Evolutionary conservation across 2,888 invertebrate species (phyloP).

Genomic region (Brenthis daphne): DNA sequence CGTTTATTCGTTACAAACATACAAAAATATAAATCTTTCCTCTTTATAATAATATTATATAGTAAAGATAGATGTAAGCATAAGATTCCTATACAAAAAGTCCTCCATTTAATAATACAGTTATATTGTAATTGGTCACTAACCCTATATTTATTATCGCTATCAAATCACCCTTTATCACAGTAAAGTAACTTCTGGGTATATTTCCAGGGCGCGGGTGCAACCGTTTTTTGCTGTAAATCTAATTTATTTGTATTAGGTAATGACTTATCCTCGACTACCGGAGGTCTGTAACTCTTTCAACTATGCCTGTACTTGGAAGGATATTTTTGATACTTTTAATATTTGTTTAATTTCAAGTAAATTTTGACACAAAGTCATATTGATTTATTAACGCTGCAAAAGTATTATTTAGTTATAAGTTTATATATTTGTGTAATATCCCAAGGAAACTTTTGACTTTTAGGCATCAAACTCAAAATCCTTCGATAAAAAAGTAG

Average conservation of each 20-base stretch:
- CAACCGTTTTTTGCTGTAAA: conserved; percentile 78
- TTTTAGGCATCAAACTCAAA: too few species aligned
- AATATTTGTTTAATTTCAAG: not conserved
- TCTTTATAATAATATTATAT: too few species aligned
- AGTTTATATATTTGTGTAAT: too few species aligned
- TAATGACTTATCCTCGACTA: conserved; percentile 78
- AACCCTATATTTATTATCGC: not conserved
- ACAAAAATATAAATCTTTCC: too few species aligned
- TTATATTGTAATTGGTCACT: not conserved
- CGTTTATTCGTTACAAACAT: too few species aligned
- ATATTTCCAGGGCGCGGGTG: conserved; percentile 60
- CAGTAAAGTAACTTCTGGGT: conserved; percentile 60
- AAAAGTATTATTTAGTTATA: too few species aligned
- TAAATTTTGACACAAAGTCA: not conserved
- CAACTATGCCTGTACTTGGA: conserved; percentile 43
- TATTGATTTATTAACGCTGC: too few species aligned
- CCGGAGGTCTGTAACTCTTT: conserved; percentile 71
- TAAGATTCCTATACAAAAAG: too few species aligned
- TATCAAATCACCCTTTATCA: conserved; percentile 56
- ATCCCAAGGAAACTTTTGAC: too few species aligned
- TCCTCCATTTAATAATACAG: too few species aligned
- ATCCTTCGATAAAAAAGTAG: too few species aligned
- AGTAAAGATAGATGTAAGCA: too few species aligned
- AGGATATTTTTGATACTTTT: conserved; percentile 54
- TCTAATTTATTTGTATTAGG: conserved; percentile 82